phyloP scores from a whole-genome alignment of 1,140 invertebrate species.

The Drosophila triauraria region DNA sequence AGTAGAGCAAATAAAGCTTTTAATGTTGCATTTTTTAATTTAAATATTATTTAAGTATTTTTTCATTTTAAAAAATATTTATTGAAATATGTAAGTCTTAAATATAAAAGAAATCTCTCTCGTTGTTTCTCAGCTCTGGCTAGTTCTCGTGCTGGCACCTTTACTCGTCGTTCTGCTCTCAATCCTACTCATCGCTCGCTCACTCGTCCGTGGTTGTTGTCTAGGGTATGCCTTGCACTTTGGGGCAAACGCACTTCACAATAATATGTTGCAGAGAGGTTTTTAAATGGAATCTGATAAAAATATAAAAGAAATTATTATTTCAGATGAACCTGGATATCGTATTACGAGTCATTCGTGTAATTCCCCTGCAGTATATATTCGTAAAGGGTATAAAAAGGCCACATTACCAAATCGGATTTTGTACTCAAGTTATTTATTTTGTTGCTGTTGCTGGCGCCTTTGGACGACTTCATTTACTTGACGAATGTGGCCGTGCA shows the following conservation, averaged over 20 bases:
- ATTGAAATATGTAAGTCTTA: neutral
- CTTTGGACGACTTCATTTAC: slow-evolving; percentile 49
- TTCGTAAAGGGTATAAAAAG: neutral
- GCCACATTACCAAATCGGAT: neutral
- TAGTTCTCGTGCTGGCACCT: neutral
- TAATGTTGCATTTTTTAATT: neutral
- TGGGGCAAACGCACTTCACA: no score
- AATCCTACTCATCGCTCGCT: no score
- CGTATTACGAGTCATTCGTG: no score
- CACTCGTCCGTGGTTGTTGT: no score
- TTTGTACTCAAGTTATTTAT: slow-evolving; percentile 22
- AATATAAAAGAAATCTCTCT: neutral
- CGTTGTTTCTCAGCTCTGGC: no score
- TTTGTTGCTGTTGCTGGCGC: slow-evolving; percentile 23
- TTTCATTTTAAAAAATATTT: no score
- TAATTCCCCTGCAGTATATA: neutral
- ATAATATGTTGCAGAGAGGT: no score
- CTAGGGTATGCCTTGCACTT: no score
- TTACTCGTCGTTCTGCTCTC: neutral
- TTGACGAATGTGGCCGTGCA: slow-evolving; percentile 63
- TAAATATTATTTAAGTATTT: neutral
- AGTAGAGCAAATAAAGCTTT: no score
- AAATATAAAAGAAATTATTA: no score
- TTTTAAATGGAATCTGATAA: no score
- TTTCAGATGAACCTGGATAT: no score